Conservation (phyloP, 2,888 invertebrate genomes). For the Pandemis corylana region DNA sequence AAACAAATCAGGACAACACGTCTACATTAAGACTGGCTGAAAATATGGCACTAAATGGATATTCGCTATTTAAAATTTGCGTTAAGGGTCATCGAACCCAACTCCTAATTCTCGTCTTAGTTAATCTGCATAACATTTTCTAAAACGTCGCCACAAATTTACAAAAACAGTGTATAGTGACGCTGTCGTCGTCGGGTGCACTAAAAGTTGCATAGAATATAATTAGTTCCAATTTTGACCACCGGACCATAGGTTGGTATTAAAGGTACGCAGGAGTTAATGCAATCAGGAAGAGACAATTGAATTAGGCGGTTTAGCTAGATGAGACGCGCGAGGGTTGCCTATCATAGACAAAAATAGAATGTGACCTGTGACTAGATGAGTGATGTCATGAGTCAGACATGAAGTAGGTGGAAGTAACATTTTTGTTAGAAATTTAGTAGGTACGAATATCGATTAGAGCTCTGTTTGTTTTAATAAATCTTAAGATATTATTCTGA, state of each 20-base stretch:
- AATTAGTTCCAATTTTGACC: conserved; percentile 23
- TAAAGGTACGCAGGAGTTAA: conserved; percentile 46
- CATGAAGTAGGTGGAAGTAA: not conserved
- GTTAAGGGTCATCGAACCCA: conserved; percentile 21
- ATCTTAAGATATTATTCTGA: too few relatives aligned
- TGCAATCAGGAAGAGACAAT: conserved; percentile 79
- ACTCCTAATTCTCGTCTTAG: conserved; percentile 7
- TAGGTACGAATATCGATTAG: not conserved
- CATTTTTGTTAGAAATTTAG: too few relatives aligned
- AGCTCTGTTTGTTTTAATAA: not conserved
- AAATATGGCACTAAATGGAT: not conserved
- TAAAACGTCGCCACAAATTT: conserved; percentile 16
- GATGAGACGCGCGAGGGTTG: conserved; percentile 41
- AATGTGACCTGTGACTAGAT: not conserved
- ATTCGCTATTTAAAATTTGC: conserved; percentile 18
- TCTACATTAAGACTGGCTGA: not conserved
- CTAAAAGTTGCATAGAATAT: not conserved
- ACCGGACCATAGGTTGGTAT: conserved; percentile 24
- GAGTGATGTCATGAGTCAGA: conserved; percentile 8
- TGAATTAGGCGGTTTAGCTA: conserved; percentile 62
- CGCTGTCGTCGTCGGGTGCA: conserved; percentile 20
- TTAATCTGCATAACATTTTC: conserved; percentile 36
- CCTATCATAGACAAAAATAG: conserved; percentile 32
- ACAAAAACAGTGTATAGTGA: conserved; percentile 1
- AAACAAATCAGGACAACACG: not conserved